Base-by-base conservation (phyloP, 2,888 invertebrate species). In the Disparrhopalites patrizii region DNA sequence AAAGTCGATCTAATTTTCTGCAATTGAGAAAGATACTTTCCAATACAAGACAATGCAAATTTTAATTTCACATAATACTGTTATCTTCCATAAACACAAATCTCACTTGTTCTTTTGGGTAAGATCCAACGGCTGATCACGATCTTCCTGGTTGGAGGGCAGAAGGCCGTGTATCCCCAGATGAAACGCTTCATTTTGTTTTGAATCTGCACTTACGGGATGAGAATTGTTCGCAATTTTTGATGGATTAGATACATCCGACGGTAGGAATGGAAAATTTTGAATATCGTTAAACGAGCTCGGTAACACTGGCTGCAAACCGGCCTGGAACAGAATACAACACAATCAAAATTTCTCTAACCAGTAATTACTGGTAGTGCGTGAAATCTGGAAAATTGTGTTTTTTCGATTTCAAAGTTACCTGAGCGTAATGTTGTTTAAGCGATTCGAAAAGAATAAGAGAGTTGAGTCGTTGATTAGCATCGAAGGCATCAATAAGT, bases 401-500 rank as follows among this genome's bases (percentile, higher is more conserved):
- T 10, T 36, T 36, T 15, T 36, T 36, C 15, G 15, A 15, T 15
- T 36, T 36, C 7, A 36, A 36, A 36, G 15, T 25, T 51, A 69
- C 69, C 54, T 69, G 66, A 18, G 38, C 58, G 70, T 62, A 56
- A 47, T 74, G 74, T 57, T 70, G 69, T n/a, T 69, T 70, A 28
- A 74, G 66, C 31, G 73, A 67, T 63, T 74, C 73, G n/a, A 74
- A 62, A 54, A 73, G 58, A 23, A 74, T 55, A 30, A 73, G 65
- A 15, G 74, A 71, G 43, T 72, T 72, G 36, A 72, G 67, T 55
- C 69, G 61, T 62, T 73, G 71, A 51, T 65, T 65, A 23, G 70
- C 60, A 52, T 71, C 70, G 28, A 67, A 62, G 54, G 67, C 62
- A 56, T 66, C 70, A 25, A 66, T 18, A n/a, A 63, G n/a, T 4